Conservation (phyloP, 1,140 invertebrate species). For the Cydia amplana region DNA sequence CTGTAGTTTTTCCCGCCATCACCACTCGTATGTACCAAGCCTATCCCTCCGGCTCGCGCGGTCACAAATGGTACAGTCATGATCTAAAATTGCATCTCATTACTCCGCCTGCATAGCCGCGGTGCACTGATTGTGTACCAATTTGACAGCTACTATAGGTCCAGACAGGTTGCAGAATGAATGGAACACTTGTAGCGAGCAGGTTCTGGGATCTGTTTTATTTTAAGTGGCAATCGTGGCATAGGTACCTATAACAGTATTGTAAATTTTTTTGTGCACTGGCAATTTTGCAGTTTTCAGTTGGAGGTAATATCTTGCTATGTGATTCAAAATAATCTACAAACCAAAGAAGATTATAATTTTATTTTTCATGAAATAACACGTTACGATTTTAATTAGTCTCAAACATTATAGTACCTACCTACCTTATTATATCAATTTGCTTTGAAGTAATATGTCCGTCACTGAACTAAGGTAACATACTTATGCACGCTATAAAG, state of each 20-base stretch:
- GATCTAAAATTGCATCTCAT: constrained; percentile 71
- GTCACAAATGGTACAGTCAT: constrained; percentile 67
- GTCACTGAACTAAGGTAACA: no score
- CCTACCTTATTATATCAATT: no score
- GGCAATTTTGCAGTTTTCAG: neutral
- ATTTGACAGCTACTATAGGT: constrained; percentile 50
- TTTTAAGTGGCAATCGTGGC: neutral
- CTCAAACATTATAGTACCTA: no score
- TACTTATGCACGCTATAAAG: no score
- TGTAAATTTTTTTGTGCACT: no score
- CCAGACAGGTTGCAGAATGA: constrained; percentile 18
- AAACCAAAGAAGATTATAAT: no score
- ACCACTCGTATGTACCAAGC: constrained; percentile 41
- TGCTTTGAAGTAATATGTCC: no score
- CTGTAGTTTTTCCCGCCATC: constrained; percentile 15
- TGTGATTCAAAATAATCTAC: no score
- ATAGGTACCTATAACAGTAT: no score
- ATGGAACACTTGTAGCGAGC: constrained; percentile 11
- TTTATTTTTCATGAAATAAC: no score
- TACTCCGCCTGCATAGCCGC: constrained; percentile 58
- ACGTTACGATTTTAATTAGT: no score
- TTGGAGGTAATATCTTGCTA: neutral
- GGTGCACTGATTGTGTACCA: constrained; percentile 66
- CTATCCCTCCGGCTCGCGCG: constrained; percentile 55
- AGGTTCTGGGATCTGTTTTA: neutral